Conservation (phyloP, 2,888 invertebrate species). For the Acleris sparsana region DNA sequence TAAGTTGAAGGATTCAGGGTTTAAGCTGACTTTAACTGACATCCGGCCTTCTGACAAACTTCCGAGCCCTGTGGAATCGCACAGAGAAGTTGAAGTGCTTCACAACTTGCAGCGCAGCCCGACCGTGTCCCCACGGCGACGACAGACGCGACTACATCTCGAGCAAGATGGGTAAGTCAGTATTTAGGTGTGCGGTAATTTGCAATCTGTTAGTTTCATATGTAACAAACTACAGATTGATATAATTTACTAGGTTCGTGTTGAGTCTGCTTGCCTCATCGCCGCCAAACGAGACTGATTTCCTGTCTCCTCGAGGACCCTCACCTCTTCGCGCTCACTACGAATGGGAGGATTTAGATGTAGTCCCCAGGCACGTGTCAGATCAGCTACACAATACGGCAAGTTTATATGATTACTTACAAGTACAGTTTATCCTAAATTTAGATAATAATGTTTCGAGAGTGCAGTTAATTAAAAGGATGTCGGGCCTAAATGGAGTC, state of each 20-base stretch:
- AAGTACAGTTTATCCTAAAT: too few species aligned
- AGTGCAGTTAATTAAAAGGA: too few species aligned
- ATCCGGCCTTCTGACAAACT: constrained; percentile 68
- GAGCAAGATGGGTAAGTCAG: constrained; percentile 72
- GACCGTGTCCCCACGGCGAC: constrained; percentile 77
- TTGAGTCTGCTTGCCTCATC: constrained; percentile 69
- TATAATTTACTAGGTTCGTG: constrained; percentile 58
- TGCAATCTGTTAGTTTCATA: too few species aligned
- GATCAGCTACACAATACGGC: constrained; percentile 89
- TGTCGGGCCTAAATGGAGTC: too few species aligned
- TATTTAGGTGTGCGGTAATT: constrained; percentile 38
- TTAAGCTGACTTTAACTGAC: constrained; percentile 67
- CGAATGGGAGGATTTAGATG: constrained; percentile 85
- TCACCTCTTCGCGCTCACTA: constrained; percentile 66
- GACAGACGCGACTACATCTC: constrained; percentile 67
- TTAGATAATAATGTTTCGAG: too few species aligned
- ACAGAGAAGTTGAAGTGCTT: constrained; percentile 86
- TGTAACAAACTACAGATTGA: not conserved
- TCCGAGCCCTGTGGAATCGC: constrained; percentile 80
- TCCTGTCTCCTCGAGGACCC: constrained; percentile 62
- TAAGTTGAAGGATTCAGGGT: constrained; percentile 59
- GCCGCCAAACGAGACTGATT: constrained; percentile 55
- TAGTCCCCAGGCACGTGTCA: constrained; percentile 84
- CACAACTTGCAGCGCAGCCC: constrained; percentile 88
- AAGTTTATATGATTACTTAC: constrained; percentile 47